A percentile compares a stretch with the other conserved stretches of the same genome.
These are phyloP conservation scores for Corythoichthys haematopterus DNA, from an alignment of 2,113 vertebrate species.

Conservation along the genomic window DNA sequence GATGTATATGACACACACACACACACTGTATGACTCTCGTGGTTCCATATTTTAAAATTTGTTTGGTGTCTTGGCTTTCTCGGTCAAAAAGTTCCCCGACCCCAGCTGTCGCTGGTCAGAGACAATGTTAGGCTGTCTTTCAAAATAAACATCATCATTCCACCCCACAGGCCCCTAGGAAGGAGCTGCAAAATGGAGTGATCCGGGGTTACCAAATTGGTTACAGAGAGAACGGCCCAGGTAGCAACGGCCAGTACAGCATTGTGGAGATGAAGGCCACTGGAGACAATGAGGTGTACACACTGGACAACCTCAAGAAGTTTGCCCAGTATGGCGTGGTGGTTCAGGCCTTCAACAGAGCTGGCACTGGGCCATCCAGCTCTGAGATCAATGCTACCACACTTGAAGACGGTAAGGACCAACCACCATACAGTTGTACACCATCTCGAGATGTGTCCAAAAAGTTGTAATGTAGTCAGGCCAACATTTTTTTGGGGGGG, in stretches of 20 bases:
- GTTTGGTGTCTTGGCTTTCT: no score
- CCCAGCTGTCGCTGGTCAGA: no score
- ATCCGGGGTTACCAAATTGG: constrained; percentile 98
- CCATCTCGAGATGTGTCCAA: neutral
- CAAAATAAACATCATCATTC: neutral
- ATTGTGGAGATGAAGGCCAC: constrained; percentile 99
- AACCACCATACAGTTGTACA: neutral
- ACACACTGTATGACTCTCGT: no score
- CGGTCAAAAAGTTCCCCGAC: no score
- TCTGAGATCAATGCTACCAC: constrained; percentile 97
- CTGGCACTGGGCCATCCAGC: constrained; percentile 91
- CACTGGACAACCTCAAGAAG: constrained; percentile 96
- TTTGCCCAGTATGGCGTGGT: constrained; percentile 96
- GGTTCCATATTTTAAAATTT: no score
- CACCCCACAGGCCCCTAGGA: constrained; percentile 83
- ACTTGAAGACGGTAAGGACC: constrained; percentile 81
- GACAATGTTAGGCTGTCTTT: no score
- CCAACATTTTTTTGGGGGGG: neutral
- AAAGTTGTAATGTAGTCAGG: neutral
- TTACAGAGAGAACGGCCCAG: constrained; percentile 93
- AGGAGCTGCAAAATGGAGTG: constrained; percentile 93
- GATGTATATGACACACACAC: no score
- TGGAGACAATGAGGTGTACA: constrained; percentile 93
- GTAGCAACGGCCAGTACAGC: constrained; percentile 97
- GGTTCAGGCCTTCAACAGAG: constrained; percentile 95